Evolutionary conservation across 2,113 vertebrate genomes (phyloP).

Genomic region (Grammomys surdaster): DNA sequence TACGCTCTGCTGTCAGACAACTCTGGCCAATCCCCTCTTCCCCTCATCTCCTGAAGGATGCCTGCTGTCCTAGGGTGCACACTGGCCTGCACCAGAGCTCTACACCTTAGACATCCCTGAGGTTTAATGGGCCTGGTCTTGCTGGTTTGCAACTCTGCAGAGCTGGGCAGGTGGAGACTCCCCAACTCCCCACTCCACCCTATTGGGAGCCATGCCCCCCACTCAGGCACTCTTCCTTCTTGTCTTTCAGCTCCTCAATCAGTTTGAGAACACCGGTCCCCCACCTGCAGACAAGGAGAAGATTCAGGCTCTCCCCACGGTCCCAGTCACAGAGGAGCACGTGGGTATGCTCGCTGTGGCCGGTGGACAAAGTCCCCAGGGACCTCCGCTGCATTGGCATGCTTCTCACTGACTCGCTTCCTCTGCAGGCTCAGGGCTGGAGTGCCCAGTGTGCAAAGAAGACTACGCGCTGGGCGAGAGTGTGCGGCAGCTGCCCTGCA

Average conservation of each 20-base stretch:
- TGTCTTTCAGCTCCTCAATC: constrained; percentile 95
- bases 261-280: constrained; percentile 98
- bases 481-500: constrained; percentile 97
- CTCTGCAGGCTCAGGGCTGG: constrained; percentile 92
- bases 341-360: constrained; percentile 85
- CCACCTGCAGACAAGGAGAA: constrained; percentile 97
- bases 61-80: neutral
- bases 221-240: neutral
- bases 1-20: neutral
- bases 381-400: rapidly evolving
- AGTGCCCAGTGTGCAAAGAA: constrained; percentile 99
- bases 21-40: neutral
- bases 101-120: neutral
- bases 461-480: constrained; percentile 94
- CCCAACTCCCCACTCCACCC: neutral
- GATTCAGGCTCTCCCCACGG: constrained; percentile 95
- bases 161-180: neutral
- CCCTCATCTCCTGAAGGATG: neutral
- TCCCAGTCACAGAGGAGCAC: constrained; percentile 95
- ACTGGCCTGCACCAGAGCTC: too few species aligned
- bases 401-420: neutral
- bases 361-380: neutral
- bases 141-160: neutral
- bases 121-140: neutral
- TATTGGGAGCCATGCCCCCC: neutral